phyloP scores from a whole-genome alignment of 1,140 invertebrate genomes.

The Arctopsyche grandis region DNA sequence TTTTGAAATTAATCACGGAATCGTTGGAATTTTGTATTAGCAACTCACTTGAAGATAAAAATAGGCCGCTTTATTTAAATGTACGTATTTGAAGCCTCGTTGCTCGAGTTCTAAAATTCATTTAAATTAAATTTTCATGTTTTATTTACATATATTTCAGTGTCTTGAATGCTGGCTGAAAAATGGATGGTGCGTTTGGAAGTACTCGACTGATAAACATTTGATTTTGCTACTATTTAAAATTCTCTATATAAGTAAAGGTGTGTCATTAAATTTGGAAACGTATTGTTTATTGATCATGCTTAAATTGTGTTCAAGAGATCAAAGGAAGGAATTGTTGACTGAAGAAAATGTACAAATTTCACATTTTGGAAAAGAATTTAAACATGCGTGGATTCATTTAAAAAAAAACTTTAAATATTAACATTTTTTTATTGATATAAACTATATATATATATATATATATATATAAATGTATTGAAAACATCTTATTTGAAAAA shows the following conservation, averaged over 20 bases:
- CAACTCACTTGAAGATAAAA: not conserved
- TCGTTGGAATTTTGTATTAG: constrained; percentile 46
- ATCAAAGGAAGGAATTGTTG: constrained; percentile 42
- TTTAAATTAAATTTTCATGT: not conserved
- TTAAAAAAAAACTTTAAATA: constrained; percentile 15
- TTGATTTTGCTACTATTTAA: constrained; percentile 43
- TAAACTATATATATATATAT: too few species aligned
- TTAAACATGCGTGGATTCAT: constrained; percentile 36
- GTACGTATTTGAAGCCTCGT: not conserved
- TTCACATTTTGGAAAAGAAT: constrained; percentile 38
- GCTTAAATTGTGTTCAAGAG: constrained; percentile 34
- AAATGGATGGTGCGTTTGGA: constrained; percentile 49
- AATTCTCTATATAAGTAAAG: constrained; percentile 27
- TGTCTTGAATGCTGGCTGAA: constrained; percentile 46
- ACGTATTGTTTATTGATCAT: constrained; percentile 34
- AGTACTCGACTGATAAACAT: constrained; percentile 22
- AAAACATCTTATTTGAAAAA: not conserved
- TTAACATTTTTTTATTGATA: constrained; percentile 1
- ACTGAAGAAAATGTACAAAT: constrained; percentile 33
- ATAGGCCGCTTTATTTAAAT: not conserved
- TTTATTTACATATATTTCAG: constrained; percentile 36
- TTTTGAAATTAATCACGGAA: constrained; percentile 42
- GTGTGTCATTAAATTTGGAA: not conserved
- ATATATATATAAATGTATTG: constrained; percentile 12
- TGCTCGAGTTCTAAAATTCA: not conserved